phyloP scores from a whole-genome alignment of 2,113 vertebrate genomes.

The Turdus rufiventris region DNA sequence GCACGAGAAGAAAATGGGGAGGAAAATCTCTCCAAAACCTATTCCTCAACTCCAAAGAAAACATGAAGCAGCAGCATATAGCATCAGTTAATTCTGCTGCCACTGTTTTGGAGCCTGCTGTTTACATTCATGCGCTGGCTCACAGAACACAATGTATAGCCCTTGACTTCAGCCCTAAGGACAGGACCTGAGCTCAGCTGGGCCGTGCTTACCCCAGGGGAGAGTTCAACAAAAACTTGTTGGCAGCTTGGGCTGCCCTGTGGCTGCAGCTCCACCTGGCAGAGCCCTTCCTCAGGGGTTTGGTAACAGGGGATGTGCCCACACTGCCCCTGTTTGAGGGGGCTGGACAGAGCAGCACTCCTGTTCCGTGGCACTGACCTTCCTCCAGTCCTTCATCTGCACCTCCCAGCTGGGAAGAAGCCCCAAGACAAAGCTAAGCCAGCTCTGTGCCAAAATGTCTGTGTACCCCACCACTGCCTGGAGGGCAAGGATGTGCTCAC shows the following conservation, averaged over 20 bases:
- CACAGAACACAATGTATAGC: conserved; percentile 39
- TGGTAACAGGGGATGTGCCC: neutral
- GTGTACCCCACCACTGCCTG: fast-evolving
- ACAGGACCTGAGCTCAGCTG: neutral
- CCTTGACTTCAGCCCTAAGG: conserved; percentile 43
- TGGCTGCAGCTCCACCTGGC: neutral
- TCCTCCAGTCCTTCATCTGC: neutral
- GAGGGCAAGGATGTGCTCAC: neutral
- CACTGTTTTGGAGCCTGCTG: conserved; percentile 66
- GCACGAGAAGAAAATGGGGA: conserved; percentile 38
- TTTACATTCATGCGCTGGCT: conserved; percentile 54
- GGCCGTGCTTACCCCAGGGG: fast-evolving
- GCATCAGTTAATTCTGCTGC: conserved; percentile 63
- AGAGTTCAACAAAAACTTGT: neutral
- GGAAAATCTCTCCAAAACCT: conserved; percentile 62
- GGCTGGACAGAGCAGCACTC: neutral
- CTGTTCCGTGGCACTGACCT: neutral
- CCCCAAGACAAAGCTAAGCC: neutral
- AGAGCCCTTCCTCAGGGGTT: neutral
- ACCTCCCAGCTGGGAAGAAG: neutral
- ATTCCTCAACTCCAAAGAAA: conserved; percentile 62
- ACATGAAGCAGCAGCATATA: conserved; percentile 59
- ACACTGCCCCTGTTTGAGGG: neutral
- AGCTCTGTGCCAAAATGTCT: neutral
- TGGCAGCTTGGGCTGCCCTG: neutral